These are phyloP conservation scores for Melanogrammus aeglefinus DNA, from an alignment of 2,797 vertebrate species.

Conservation along the genomic window DNA sequence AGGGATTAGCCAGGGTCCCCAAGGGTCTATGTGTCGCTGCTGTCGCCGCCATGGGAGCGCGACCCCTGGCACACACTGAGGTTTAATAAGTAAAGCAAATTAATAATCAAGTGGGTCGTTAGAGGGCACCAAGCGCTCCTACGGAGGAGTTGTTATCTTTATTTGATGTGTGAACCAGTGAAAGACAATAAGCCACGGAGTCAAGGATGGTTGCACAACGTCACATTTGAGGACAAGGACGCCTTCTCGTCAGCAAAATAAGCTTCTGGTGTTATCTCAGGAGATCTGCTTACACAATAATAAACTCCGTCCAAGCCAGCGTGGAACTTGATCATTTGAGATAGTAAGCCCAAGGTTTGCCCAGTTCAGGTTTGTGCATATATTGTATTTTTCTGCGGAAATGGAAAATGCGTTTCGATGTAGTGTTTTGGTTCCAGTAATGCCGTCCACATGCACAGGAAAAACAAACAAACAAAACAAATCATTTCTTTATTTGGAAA, in stretches of 20 bases:
- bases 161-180: neutral
- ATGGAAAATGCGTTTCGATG: neutral
- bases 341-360: neutral
- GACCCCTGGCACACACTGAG: neutral
- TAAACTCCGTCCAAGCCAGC: neutral
- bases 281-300: neutral
- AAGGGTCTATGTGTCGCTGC: neutral
- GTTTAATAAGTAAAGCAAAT: neutral
- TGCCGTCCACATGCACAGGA: neutral
- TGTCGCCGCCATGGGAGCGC: neutral
- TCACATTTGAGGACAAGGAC: neutral
- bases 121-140: neutral
- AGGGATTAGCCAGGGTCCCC: neutral
- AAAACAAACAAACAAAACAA: neutral
- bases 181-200: neutral
- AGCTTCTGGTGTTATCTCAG: neutral
- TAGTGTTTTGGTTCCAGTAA: neutral
- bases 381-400: neutral
- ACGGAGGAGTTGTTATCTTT: neutral
- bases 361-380: neutral
- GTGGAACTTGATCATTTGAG: neutral
- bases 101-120: neutral
- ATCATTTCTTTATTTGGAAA: neutral
- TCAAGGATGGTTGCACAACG: neutral
- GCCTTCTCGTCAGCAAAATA: neutral